These are phyloP conservation scores for Tachuris rubrigastra DNA, from an alignment of 2,113 vertebrate species.

Conservation along the genomic window DNA sequence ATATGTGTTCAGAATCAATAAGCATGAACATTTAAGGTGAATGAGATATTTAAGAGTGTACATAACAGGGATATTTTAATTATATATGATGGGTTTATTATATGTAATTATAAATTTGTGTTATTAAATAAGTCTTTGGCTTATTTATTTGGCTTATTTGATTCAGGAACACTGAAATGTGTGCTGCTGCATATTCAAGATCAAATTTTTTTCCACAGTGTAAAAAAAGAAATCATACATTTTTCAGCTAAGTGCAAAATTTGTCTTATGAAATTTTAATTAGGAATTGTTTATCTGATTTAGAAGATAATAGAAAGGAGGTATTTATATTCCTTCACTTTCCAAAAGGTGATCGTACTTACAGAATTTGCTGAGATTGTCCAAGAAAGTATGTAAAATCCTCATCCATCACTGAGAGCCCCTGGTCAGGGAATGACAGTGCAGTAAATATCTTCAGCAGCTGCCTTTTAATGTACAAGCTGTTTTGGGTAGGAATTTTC, in stretches of 20 bases:
- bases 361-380: constrained; percentile 83
- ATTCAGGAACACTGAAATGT: neutral
- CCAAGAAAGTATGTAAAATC: constrained; percentile 84
- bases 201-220: neutral
- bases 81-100: neutral
- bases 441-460: constrained; percentile 91
- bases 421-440: constrained; percentile 88
- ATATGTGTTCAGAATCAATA: neutral
- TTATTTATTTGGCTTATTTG: too few relatives aligned
- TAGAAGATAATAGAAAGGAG: constrained; percentile 43
- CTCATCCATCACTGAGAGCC: constrained; percentile 89
- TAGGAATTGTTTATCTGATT: constrained; percentile 54
- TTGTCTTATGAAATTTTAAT: constrained; percentile 56
- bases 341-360: constrained; percentile 81
- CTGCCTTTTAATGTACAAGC: constrained; percentile 90
- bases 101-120: neutral
- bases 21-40: neutral
- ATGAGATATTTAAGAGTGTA: neutral
- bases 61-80: neutral
- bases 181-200: neutral
- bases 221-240: neutral
- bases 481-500: constrained; percentile 88
- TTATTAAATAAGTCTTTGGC: neutral
- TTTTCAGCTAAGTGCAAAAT: constrained; percentile 44
- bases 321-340: constrained; percentile 72